phyloP scores from a whole-genome alignment of 2,797 vertebrate genomes.

The Thripadectes ignobilis region DNA sequence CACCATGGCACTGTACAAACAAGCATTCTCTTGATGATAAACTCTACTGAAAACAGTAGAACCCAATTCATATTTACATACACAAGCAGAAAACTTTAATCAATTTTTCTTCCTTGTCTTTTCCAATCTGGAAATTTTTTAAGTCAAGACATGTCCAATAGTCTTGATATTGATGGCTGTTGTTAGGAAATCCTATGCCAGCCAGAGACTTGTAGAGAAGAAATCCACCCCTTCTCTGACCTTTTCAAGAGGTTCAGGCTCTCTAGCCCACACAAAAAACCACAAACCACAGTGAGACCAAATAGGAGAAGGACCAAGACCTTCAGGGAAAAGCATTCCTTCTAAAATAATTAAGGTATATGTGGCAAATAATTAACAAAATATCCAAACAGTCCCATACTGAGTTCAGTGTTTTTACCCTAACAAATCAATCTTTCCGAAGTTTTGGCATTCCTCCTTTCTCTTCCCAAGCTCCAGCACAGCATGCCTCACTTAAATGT shows the following conservation, averaged over 20 bases:
- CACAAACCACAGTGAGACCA: background rate
- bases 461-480: background rate
- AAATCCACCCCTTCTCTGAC: background rate
- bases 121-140: background rate
- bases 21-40: background rate
- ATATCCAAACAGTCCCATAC: background rate
- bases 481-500: background rate
- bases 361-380: background rate
- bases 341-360: background rate
- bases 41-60: background rate
- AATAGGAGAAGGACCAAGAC: background rate
- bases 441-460: background rate
- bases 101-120: background rate
- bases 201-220: background rate
- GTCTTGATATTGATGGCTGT: background rate
- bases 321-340: background rate
- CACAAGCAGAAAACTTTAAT: background rate
- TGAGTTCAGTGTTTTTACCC: background rate
- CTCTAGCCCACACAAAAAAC: background rate
- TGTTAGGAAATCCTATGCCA: background rate
- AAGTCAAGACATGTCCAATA: background rate
- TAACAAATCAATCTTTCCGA: background rate
- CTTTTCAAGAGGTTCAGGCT: background rate
- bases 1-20: background rate
- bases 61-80: background rate